Percentiles rank a stretch among this genome's conserved stretches.
Conservation (phyloP, 2,888 invertebrate species). For the Drosophila fulvimacula region DNA sequence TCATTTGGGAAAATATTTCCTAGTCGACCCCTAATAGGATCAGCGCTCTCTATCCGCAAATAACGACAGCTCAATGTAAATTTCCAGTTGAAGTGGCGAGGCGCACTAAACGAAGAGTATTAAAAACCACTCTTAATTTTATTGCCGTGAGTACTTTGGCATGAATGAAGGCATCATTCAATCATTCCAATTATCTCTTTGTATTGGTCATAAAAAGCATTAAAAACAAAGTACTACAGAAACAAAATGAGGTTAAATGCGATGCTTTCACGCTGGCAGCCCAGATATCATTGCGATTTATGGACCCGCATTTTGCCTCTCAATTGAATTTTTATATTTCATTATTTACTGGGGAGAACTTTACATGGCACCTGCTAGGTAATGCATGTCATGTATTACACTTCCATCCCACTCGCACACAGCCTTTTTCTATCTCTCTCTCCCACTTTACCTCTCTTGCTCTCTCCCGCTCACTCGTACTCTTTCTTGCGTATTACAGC, state of each 20-base stretch:
- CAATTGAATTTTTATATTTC: conserved; percentile 42
- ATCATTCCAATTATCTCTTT: conserved; percentile 46
- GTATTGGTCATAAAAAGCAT: conserved; percentile 35
- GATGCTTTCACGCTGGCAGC: conserved; percentile 10
- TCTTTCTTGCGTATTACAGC: not conserved
- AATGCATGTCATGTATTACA: conserved; percentile 5
- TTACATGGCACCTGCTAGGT: not conserved
- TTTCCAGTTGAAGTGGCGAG: conserved; percentile 22
- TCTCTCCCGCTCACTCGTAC: too few species aligned
- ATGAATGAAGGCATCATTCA: conserved; percentile 19
- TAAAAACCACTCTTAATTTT: conserved; percentile 54
- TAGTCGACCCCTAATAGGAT: conserved; percentile 15
- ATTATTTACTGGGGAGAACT: conserved; percentile 30
- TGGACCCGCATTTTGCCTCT: conserved; percentile 19
- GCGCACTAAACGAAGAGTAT: conserved; percentile 35
- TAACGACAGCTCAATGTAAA: conserved; percentile 44
- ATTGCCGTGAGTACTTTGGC: conserved; percentile 42
- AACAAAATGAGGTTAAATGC: conserved; percentile 44
- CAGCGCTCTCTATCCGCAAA: conserved; percentile 12
- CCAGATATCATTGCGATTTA: conserved; percentile 34
- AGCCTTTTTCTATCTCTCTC: not conserved
- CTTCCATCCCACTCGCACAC: not conserved
- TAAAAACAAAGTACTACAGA: conserved; percentile 41
- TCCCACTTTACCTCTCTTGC: not conserved
- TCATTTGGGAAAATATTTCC: conserved; percentile 47